A percentile compares a stretch with the other conserved stretches of the same genome.
These are phyloP conservation scores for Platichthys stellatus DNA, from an alignment of 2,113 vertebrate species.

Conservation along the genomic window DNA sequence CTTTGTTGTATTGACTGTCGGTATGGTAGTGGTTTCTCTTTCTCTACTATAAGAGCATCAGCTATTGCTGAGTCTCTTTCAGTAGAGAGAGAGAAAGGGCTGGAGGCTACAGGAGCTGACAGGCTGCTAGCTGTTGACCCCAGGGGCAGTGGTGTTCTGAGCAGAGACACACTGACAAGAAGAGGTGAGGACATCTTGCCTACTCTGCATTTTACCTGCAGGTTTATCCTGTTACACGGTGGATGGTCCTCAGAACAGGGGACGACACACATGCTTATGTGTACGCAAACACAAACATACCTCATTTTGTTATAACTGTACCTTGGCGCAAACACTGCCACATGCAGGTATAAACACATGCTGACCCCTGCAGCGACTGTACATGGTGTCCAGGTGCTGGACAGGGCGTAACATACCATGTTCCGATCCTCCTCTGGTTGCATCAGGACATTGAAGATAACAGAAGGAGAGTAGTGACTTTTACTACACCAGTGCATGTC, in stretches of 20 bases:
- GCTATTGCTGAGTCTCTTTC: not conserved
- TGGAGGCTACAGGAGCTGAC: constrained; percentile 53
- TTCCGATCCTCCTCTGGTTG: constrained; percentile 56
- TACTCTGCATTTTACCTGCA: constrained; percentile 75
- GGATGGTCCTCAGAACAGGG: constrained; percentile 26
- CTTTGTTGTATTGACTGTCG: not conserved
- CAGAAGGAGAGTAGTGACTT: constrained; percentile 54
- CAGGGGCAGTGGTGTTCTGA: constrained; percentile 37
- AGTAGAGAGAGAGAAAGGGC: constrained; percentile 2
- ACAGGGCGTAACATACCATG: constrained; percentile 1
- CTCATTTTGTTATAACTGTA: constrained; percentile 13
- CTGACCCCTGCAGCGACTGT: constrained; percentile 23
- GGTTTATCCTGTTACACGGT: constrained; percentile 64
- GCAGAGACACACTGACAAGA: constrained; percentile 60
- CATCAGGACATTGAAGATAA: constrained; percentile 63
- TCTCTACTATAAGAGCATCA: constrained; percentile 1
- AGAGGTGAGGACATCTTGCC: constrained; percentile 71
- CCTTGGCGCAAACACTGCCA: constrained; percentile 27
- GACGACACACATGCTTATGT: constrained; percentile 1
- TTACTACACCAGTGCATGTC: constrained; percentile 39
- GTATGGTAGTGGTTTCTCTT: not conserved
- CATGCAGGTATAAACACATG: constrained; percentile 1
- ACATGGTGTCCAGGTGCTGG: constrained; percentile 16
- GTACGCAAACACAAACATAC: constrained; percentile 23
- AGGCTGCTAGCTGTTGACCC: constrained; percentile 66